Evolutionary conservation across 2,888 invertebrate species (phyloP), one percentile per base, ranked within the genome.

Genomic region (Drosophila diplacantha): DNA sequence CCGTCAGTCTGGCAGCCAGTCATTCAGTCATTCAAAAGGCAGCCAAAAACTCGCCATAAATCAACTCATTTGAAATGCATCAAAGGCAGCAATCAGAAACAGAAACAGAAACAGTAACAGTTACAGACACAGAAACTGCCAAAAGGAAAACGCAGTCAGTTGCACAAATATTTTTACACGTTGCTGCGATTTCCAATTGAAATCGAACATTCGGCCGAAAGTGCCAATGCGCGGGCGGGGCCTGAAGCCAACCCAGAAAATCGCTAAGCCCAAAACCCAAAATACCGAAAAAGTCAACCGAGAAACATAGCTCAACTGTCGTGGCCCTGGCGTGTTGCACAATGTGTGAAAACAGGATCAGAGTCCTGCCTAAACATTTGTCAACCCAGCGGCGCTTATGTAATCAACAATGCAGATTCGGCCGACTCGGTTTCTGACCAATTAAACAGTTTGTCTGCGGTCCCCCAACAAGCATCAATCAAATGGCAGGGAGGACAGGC

Each of bases 21-120:
- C 67, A 64, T 58, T 61, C 80, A 71, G 71, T 68, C 78, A 77
- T 69, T 76, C 75, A 78, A 74, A 75, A 77, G 62, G 66, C 63
- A 72, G 69, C 76, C 77, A 57, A 79, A 77, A 82, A 72, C 68
- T 79, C 77, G 80, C 80, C 80, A 81, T 82, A 81, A 81, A 81
- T 81, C 80, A 81, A 81, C 80, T 81, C 82, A 80, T 81, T 82
- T 83, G 74, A 83, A 84, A 84, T 84, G 77, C 84, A 84, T 84
- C 83, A 84, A 83, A 81, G 75, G 78, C 75, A 78, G 83, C 82
- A 84, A 82, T 83, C 82, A 84, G 74, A 74, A 79, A 82, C 78
- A 78, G 74, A 74, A 81, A 81, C 66, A 75, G 59, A 37, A 60
- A 60, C 61, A 61, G 61, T 59, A 72, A 76, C 76, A 72, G 69